These are phyloP conservation scores for Antheraea pernyi DNA, from an alignment of 1,140 invertebrate species.

Conservation along the genomic window DNA sequence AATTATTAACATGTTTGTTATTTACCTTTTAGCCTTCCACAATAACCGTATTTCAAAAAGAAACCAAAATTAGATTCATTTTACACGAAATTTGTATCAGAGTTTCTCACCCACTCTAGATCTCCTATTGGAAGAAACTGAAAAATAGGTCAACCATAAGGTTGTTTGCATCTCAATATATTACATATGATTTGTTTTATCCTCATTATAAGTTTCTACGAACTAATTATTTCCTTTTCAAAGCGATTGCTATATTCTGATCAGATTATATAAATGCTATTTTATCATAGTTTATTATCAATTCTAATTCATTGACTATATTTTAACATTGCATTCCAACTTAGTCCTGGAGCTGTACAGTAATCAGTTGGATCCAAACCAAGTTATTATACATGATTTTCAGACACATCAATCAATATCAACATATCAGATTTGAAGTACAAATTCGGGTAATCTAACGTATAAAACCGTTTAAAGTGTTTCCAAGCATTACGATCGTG, in stretches of 20 bases:
- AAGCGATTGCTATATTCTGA: conserved; percentile 54
- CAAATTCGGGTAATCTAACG: conserved; percentile 63
- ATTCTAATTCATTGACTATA: conserved; percentile 61
- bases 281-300: conserved; percentile 65
- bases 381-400: conserved; percentile 54
- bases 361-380: conserved; percentile 53
- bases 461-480: conserved; percentile 49
- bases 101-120: too few species aligned
- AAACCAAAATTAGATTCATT: too few species aligned
- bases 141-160: conserved; percentile 77
- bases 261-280: conserved; percentile 56
- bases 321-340: conserved; percentile 55
- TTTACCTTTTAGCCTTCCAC: too few species aligned
- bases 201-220: conserved; percentile 62
- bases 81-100: too few species aligned
- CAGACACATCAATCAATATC: conserved; percentile 58
- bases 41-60: too few species aligned
- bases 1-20: too few species aligned
- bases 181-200: conserved; percentile 50
- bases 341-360: conserved; percentile 53
- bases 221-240: conserved; percentile 73
- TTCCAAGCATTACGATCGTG: conserved; percentile 60
- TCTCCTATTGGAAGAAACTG: too few species aligned
- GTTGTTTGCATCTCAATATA: conserved; percentile 79
- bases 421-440: conserved; percentile 71